Base-by-base conservation (phyloP, 2,797 vertebrate genomes). In the Okamejei kenojei region DNA sequence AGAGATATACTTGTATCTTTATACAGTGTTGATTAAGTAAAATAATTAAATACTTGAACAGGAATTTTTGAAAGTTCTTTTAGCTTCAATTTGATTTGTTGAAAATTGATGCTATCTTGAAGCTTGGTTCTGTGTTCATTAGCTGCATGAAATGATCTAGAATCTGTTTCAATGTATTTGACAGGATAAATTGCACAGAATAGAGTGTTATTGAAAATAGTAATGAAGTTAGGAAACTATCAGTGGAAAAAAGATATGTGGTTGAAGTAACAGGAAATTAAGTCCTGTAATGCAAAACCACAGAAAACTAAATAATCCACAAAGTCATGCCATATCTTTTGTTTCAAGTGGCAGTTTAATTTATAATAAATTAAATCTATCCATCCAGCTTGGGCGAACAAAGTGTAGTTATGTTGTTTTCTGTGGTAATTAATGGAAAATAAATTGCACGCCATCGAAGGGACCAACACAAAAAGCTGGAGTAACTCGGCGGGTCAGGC, bases 221-320 rank as follows among this genome's bases (percentile, higher is more conserved):
- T 88, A 88, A 68, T 35, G 61, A 88, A 88, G n/a, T 88, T 88
- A 68, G 84, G 63, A 68, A 68, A 88, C 61, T 65, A 88, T 88
- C 84, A 88, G 84, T n/a, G 6, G 15, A 68, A 68, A 68, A 88
- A 88, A 63, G 63, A 32, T 17, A 65, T 35, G 65, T 21, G 9
- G 63, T 32, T 35, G 26, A 17, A 88, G 61, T 15, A 88, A 63
- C 84, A 35, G 19, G n/a, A 88, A 88, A 88, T 88, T 65, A 88
- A 88, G 63, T 35, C n/a, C 7, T 32, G 68, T 68, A 88, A 88
- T 88, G 61, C 19, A 88, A 86, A 68, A 32, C 58, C 63, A 23
- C n/a, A 29, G 82, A 86, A 63, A 65, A 32, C 15, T 35, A 32
- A 32, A 88, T 88, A 65, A 68, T 35, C 84, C n/a, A 35, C 17